These are phyloP conservation scores for Sebastes itinus DNA, from an alignment of 2,797 vertebrate species.

Conservation along the genomic window DNA sequence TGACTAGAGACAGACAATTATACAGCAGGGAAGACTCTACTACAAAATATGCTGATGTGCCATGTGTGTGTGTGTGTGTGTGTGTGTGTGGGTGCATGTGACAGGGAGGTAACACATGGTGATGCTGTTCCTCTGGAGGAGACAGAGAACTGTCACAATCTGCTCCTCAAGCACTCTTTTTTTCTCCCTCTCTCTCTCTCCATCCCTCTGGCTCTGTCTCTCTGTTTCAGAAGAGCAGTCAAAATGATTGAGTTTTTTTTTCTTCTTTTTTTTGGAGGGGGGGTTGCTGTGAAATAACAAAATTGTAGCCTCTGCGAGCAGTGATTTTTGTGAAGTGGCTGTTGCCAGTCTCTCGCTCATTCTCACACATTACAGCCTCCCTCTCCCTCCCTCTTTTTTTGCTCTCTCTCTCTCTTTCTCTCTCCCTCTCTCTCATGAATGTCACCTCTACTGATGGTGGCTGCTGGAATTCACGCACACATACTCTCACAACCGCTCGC, in stretches of 20 bases:
- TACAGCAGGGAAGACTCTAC: slow-evolving; percentile 33
- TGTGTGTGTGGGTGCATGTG: slow-evolving; percentile 18
- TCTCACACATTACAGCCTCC: slow-evolving; percentile 62
- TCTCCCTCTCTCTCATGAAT: slow-evolving; percentile 81
- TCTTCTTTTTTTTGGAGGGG: background rate
- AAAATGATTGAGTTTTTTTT: slow-evolving; percentile 32
- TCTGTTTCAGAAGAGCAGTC: slow-evolving; percentile 46
- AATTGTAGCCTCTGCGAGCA: slow-evolving; percentile 43
- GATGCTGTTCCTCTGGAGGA: slow-evolving; percentile 65
- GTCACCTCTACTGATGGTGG: slow-evolving; percentile 87
- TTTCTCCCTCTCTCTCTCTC: background rate
- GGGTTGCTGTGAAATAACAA: slow-evolving; percentile 41
- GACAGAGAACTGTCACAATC: slow-evolving; percentile 76
- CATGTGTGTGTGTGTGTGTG: slow-evolving; percentile 8
- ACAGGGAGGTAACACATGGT: slow-evolving; percentile 52
- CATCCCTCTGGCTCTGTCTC: slow-evolving; percentile 14
- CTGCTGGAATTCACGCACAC: slow-evolving; percentile 80
- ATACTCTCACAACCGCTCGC: slow-evolving; percentile 74
- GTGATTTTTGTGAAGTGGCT: slow-evolving; percentile 59
- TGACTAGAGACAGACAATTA: slow-evolving; percentile 39
- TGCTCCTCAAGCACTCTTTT: slow-evolving; percentile 62
- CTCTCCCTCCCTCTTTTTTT: slow-evolving; percentile 4
- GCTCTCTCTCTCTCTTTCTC: slow-evolving; percentile 17
- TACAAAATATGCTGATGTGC: slow-evolving; percentile 47
- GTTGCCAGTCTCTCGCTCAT: slow-evolving; percentile 57